Evolutionary conservation across 2,797 vertebrate species (phyloP), one percentile per base, ranked within the genome.

Genomic region (Macroramphosus scolopax): DNA sequence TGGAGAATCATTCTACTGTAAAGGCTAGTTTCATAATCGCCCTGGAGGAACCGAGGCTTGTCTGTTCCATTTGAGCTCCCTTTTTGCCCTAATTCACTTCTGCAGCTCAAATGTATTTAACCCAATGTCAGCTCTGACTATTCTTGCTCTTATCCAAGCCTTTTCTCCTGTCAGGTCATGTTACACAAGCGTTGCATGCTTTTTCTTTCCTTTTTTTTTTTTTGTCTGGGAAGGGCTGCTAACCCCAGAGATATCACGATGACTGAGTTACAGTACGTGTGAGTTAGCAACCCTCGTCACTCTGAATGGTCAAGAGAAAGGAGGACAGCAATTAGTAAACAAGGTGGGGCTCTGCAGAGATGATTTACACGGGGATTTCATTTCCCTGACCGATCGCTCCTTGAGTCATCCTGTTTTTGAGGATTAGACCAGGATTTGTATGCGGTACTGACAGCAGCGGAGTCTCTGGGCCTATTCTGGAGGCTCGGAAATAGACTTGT

Each of bases 11-110:
- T 77, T 77, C 72, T 75, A 77, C 72, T 71, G 75, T 77, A 76
- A 81, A 68, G 76, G 58, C 69, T 50, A 22, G 75, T 82, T 82
- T 87, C 63, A 59, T 77, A 85, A 84, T 73, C 31, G 37, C 68
- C 82, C 77, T 16, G 53, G 57, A 77, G 83, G 59, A 77, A 68
- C 41, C 17, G 5, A 65, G 51, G 78, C 71, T 58, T 76, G 83
- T 84, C 83, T 83, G 77, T 79, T 83, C 69, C 66, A 51, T 77
- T 82, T 25, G 17, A 63, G 51, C 76, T 75, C 76, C 72, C 54
- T 65, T 81, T 81, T 82, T 74, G 58, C 75, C 77, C 71, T 80
- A 66, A 81, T 85, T 86, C 81, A 78, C 64, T 81, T 63, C 70
- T 73, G 77, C 60, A 68, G 61, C 69, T 77, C 51, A 16, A 73